Base-by-base conservation (phyloP, 2,113 vertebrate genomes). In the Cryptotis parvus region DNA sequence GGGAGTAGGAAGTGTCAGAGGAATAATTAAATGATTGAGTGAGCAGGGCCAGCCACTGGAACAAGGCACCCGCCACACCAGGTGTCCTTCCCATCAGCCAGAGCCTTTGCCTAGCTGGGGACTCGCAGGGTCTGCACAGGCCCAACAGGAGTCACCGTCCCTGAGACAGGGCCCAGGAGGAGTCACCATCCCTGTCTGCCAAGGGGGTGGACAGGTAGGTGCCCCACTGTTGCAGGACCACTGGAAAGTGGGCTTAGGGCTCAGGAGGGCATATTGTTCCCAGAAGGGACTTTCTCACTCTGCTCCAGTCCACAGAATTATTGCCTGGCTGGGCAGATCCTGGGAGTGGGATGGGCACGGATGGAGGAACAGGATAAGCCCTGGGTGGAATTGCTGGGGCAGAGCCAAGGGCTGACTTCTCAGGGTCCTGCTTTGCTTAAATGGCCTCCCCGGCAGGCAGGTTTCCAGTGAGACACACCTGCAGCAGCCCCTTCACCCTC, bases 21-120 rank as follows among this genome's bases (percentile, higher is more conserved):
- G 95, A 95, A 66, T 93, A 96, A 96, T 96, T 94, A 94, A 94
- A 92, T 94, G 94, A 95, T 90, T 91, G 94, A 96, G 91, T 89
- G 90, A 95, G 88, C 86, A 86, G 79, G 68, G 26, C 63, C 81
- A 90, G 79, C 0, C 0, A 88, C 95, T 58, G 88, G 90, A 95
- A 86, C 88, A 8, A 69, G 84, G 92, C 78, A 72, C 82, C 86
- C 1, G 85, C 92, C 95, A 93, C 86, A 94, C 88, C 90, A 95
- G 95, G 96, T 95, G 95, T 96, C 96, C 93, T 96, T 96, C 94
- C 86, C 20, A 58, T 24, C 20, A 81, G 94, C 85, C 39, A 83
- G 75, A 45, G 43, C 78, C 49, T 80, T 87, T 76, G 79, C 75
- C 85, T 37, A 27, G 16, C 0, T 55, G 68, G 82, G 88, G 83